These are phyloP conservation scores for Pelecanus crispus DNA, from an alignment of 2,113 vertebrate genomes.

Conservation along the genomic window DNA sequence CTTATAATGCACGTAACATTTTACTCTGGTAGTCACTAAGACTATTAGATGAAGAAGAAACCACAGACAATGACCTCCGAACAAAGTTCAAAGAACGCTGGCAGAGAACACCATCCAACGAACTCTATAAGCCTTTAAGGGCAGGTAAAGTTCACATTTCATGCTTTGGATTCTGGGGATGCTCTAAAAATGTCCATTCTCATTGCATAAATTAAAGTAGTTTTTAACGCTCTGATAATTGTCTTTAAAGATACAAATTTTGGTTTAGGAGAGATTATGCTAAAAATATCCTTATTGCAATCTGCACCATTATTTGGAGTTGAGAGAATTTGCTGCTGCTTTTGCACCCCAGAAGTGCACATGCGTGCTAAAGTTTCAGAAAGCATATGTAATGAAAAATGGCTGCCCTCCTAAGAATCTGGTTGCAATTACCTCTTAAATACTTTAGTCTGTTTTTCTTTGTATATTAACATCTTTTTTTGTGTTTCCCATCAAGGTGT, in stretches of 20 bases:
- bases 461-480: background rate
- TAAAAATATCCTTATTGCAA: background rate
- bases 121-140: slow-evolving; percentile 92
- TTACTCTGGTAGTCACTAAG: slow-evolving; percentile 81
- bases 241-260: background rate
- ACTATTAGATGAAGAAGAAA: slow-evolving; percentile 90
- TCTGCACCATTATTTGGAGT: background rate
- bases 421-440: background rate
- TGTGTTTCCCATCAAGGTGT: background rate
- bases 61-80: slow-evolving; percentile 90
- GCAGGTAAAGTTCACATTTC: slow-evolving; percentile 68
- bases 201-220: background rate
- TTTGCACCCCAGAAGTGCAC: background rate
- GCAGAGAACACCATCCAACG: slow-evolving; percentile 93
- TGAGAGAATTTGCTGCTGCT: background rate
- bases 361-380: background rate
- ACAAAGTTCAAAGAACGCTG: slow-evolving; percentile 95
- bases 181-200: background rate
- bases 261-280: background rate
- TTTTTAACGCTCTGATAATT: background rate
- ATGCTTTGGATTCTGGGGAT: background rate
- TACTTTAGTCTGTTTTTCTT: background rate
- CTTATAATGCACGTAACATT: background rate
- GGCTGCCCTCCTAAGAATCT: background rate
- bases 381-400: background rate